Base-by-base conservation (phyloP, 2,888 invertebrate species). In the Lycia hirtaria region DNA sequence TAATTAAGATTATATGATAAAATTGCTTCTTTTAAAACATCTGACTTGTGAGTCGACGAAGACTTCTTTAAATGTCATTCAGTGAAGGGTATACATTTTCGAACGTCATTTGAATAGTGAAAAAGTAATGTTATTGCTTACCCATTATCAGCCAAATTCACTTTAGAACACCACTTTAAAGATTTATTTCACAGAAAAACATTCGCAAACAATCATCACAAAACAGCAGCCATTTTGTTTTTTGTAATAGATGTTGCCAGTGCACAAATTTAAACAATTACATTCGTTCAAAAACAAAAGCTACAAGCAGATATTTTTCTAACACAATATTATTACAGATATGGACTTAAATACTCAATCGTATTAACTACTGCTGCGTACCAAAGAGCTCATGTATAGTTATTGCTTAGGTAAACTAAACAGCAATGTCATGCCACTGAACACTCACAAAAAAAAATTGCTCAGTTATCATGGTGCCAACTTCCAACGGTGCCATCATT, bases 221-320 rank as follows among this genome's bases (percentile, higher is more conserved):
- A 75, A 82, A 65, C 64, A 72, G 76, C 76, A 65, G 88, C 90
- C 91, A 92, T 91, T 78, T 88, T 89, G 73, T 61, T 76, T 78
- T 74, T 73, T 55, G n/a, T 33, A 5, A 32, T 12, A 28, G 1
- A n/a, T 53, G 64, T 72, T 72, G 62, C 71, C 62, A 68, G 17
- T 2, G 0, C 5, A 19, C 0, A 54, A 37, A 58, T 33, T 17
- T n/a, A 12, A 0, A n/a, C 5, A 20, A 26, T 3, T 28, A 5
- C 1, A 26, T 37, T 45, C 60, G 56, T 56, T 53, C 40, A 45
- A 44, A 38, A 56, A 32, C 20, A 19, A 12, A 30, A 30, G 12
- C 1, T 10, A 12, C 3, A 24, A 2, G 6, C 10, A 7, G 28
- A 10, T 1, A 10, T 28, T 26, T 28, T 28, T 28, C 9, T 28